These are phyloP conservation scores for Meriones unguiculatus DNA, from an alignment of 2,113 vertebrate species.

Conservation along the genomic window DNA sequence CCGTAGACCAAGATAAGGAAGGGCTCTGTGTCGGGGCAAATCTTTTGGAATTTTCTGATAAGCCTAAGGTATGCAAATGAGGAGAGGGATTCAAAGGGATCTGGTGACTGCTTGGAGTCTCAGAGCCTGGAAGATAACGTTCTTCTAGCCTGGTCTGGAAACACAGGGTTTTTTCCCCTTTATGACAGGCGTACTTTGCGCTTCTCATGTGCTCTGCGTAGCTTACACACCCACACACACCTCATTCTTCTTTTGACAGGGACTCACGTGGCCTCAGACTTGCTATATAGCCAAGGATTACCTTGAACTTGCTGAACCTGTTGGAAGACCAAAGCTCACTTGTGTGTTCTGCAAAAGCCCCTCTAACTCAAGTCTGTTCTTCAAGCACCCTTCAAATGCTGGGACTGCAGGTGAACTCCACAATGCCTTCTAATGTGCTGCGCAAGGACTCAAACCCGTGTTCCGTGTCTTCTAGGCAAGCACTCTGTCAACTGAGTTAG, in stretches of 20 bases:
- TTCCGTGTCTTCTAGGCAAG: background rate
- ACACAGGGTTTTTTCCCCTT: background rate
- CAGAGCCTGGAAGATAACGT: background rate
- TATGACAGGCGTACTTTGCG: rapidly evolving
- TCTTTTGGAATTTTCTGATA: background rate
- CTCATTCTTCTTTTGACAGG: background rate
- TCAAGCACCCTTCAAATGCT: background rate
- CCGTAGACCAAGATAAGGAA: background rate
- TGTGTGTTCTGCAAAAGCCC: background rate
- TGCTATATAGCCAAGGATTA: background rate
- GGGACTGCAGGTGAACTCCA: background rate
- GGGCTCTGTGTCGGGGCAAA: too few relatives aligned
- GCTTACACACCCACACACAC: background rate
- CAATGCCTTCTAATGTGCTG: background rate
- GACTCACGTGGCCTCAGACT: background rate
- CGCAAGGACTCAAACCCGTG: background rate
- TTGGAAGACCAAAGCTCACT: background rate
- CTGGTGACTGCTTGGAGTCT: background rate
- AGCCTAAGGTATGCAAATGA: background rate
- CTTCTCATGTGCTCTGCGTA: rapidly evolving
- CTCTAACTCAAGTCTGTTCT: background rate
- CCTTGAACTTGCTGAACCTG: background rate
- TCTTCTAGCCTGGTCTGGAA: background rate
- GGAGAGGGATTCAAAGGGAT: background rate
- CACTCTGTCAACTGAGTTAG: background rate